Evolutionary conservation across 1,140 invertebrate genomes (phyloP).

Genomic region (Olivierus martensii): DNA sequence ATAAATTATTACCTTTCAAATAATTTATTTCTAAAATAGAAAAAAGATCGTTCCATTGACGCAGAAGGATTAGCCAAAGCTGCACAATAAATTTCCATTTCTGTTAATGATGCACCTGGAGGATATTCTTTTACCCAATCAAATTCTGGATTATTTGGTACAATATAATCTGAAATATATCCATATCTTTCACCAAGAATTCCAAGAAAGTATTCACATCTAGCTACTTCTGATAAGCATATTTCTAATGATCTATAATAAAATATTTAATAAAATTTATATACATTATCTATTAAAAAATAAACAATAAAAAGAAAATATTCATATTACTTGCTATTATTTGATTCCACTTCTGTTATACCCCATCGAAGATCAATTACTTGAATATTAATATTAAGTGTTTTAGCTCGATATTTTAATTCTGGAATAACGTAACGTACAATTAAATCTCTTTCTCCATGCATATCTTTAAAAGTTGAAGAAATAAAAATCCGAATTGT

Average conservation of each 20-base stretch:
- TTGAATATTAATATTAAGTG: constrained; percentile 29
- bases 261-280: not conserved
- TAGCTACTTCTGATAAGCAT: constrained; percentile 32
- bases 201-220: constrained; percentile 35
- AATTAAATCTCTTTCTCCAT: constrained; percentile 35
- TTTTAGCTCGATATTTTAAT: constrained; percentile 20
- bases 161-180: constrained; percentile 9
- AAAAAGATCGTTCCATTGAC: constrained; percentile 27
- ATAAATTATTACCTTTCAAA: constrained; percentile 19
- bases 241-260: constrained; percentile 23
- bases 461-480: constrained; percentile 38
- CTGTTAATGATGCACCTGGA: constrained; percentile 32
- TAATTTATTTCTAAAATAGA: constrained; percentile 28
- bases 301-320: constrained; percentile 5
- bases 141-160: constrained; percentile 27
- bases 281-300: not conserved
- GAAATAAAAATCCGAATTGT: constrained; percentile 36
- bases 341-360: constrained; percentile 31
- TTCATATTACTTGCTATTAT: constrained; percentile 22
- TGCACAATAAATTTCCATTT: constrained; percentile 32
- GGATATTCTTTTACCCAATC: constrained; percentile 31
- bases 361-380: constrained; percentile 39
- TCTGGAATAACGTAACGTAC: constrained; percentile 35
- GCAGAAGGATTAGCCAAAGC: constrained; percentile 23
- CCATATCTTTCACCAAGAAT: constrained; percentile 34